phyloP scores from a whole-genome alignment of 2,113 vertebrate species.

The Speoplatyrhinus poulsoni region DNA sequence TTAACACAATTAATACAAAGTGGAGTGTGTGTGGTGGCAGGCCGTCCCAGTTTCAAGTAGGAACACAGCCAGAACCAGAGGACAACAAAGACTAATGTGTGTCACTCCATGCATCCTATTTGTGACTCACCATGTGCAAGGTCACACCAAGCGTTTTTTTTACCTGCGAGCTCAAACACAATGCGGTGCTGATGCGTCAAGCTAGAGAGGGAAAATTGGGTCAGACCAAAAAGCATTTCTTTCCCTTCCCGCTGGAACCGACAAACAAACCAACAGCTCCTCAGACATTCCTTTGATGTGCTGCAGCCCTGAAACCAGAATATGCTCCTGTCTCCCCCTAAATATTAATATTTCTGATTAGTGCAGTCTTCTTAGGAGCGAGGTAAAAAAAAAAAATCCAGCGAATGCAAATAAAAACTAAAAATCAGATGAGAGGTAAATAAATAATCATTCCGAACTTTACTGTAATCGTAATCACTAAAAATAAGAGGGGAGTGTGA shows the following conservation, averaged over 20 bases:
- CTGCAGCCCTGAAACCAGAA: conserved; percentile 34
- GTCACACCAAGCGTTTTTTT: conserved; percentile 24
- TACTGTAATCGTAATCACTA: conserved; percentile 35
- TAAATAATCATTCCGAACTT: conserved; percentile 33
- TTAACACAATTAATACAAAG: conserved; percentile 7
- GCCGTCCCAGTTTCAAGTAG: conserved; percentile 9
- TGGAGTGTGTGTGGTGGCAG: conserved; percentile 9
- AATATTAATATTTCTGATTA: conserved; percentile 52
- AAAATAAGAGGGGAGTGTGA: conserved; percentile 45
- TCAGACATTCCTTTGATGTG: conserved; percentile 54
- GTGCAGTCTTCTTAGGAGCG: conserved; percentile 21
- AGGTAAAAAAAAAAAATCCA: too few species aligned
- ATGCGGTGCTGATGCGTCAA: conserved; percentile 52
- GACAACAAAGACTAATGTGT: conserved; percentile 27
- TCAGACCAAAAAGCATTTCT: conserved; percentile 39
- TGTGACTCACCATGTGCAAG: conserved; percentile 41
- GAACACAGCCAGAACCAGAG: conserved; percentile 24
- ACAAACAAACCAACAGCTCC: conserved; percentile 54
- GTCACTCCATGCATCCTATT: conserved; percentile 15
- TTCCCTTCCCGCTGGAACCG: conserved; percentile 29
- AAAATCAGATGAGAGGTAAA: conserved; percentile 24
- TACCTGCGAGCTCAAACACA: conserved; percentile 39
- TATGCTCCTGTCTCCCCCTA: conserved; percentile 30
- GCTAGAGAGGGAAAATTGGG: conserved; percentile 52
- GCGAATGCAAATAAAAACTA: conserved; percentile 10